Evolutionary conservation across 2,888 invertebrate genomes (phyloP), one percentile per base, ranked within the genome.

Genomic region (Mythimna vitellina): DNA sequence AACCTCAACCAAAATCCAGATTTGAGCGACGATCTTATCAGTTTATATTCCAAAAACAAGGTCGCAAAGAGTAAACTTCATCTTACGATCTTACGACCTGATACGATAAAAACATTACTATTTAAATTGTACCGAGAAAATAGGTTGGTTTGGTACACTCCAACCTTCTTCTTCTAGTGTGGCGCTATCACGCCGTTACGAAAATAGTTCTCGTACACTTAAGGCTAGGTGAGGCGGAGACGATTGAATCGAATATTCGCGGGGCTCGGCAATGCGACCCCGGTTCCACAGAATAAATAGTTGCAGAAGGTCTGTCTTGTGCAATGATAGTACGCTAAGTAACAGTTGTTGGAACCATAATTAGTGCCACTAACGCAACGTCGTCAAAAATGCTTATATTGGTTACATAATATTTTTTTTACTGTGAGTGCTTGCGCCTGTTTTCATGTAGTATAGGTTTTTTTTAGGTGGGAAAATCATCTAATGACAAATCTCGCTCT

Each of bases 141-240:
- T 65, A 78, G 69, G 54, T 69, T 54, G 68, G 73, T 56, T 77
- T n/a, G 17, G 63, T 70, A 60, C 51, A 57, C 32, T 68, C 58
- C 57, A 54, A 69, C 35, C 42, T 82, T 69, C 76, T 80, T 73
- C 85, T 82, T 85, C 83, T 85, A 86, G 87, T 89, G 88, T 89
- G 89, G 90, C 88, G 88, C 88, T 78, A 79, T 78, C 86, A 88
- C 84, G 86, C 83, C 84, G 88, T 89, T 87, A 91, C 91, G 87
- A 92, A 94, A 94, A 94, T 93, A 94, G 92, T 92, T 91, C 86
- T 86, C 91, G 89, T 86, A 90, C 92, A 92, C 91, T 92, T 91
- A 89, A 89, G 73, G 77, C 66, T 68, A 84, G 88, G 89, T 86
- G 86, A 85, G 84, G 78, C 71, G 88, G 89, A 87, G 86, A 88